Evolutionary conservation across 2,888 invertebrate genomes (phyloP).

Genomic region (Agapetus fuscipes): DNA sequence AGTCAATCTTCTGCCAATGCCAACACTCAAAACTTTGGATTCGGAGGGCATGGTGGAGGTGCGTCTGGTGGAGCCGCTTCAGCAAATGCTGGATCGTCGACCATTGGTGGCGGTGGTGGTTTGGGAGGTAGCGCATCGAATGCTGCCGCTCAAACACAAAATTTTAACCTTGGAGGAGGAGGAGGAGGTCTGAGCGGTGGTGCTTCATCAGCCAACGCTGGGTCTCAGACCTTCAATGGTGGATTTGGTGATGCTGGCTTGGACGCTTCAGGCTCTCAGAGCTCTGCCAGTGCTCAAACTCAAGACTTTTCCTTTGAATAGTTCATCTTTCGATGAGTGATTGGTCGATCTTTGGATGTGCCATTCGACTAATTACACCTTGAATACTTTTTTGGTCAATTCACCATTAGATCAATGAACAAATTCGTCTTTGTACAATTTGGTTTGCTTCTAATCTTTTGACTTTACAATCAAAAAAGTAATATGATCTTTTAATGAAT

Average conservation of each 20-base stretch:
- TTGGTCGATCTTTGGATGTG: background rate
- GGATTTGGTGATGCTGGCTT: constrained; percentile 3
- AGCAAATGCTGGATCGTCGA: constrained; percentile 18
- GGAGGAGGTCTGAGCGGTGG: constrained; percentile 9
- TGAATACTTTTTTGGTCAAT: background rate
- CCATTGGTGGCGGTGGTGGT: constrained; percentile 5
- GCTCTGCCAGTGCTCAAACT: constrained; percentile 14
- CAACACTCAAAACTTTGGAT: constrained; percentile 17
- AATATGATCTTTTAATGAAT: too few relatives aligned
- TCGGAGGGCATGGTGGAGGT: constrained; percentile 5
- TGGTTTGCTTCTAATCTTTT: too few relatives aligned
- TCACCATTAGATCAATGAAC: background rate
- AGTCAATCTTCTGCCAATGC: constrained; percentile 18
- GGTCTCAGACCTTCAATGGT: constrained; percentile 9
- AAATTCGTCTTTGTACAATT: constrained; percentile 1
- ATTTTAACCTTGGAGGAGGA: constrained; percentile 13
- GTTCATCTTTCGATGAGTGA: background rate
- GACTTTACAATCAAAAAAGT: too few relatives aligned
- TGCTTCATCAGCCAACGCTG: constrained; percentile 15
- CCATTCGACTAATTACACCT: background rate
- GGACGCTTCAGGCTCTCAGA: constrained; percentile 14
- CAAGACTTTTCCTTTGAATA: constrained; percentile 15
- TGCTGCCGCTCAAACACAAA: constrained; percentile 16
- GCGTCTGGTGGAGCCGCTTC: constrained; percentile 17
- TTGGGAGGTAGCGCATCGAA: constrained; percentile 5